phyloP scores from a whole-genome alignment of 2,113 vertebrate species.

The Cynocephalus volans region DNA sequence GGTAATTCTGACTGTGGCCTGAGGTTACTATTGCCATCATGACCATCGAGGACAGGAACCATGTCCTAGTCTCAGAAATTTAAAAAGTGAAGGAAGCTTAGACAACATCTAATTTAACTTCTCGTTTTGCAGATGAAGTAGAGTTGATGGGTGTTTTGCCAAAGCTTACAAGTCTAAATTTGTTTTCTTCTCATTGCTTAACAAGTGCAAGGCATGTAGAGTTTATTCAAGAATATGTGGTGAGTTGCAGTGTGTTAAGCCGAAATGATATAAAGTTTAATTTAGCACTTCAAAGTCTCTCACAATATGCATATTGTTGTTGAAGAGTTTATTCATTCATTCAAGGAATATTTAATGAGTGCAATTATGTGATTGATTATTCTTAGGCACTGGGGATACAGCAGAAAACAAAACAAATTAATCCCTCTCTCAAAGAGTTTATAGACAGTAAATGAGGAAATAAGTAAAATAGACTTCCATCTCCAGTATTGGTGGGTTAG shows the following conservation, averaged over 20 bases:
- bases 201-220: neutral
- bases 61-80: neutral
- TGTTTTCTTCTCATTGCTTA: neutral
- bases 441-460: neutral
- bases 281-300: conserved; percentile 52
- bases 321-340: conserved; percentile 55
- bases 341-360: conserved; percentile 55
- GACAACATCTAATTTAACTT: neutral
- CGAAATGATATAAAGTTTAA: conserved; percentile 44
- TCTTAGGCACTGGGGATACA: neutral
- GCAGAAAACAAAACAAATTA: conserved; percentile 42
- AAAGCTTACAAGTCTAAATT: neutral
- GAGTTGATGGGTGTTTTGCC: neutral
- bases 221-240: conserved; percentile 16
- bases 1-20: neutral
- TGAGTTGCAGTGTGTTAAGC: neutral
- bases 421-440: neutral
- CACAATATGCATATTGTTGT: neutral
- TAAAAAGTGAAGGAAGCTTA: neutral
- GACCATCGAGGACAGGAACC: neutral
- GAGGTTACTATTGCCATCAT: neutral
- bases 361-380: neutral
- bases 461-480: neutral
- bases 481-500: neutral
- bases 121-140: neutral